These are phyloP conservation scores for Drosophila pseudotakahashii DNA, from an alignment of 2,888 invertebrate genomes.

Conservation along the genomic window DNA sequence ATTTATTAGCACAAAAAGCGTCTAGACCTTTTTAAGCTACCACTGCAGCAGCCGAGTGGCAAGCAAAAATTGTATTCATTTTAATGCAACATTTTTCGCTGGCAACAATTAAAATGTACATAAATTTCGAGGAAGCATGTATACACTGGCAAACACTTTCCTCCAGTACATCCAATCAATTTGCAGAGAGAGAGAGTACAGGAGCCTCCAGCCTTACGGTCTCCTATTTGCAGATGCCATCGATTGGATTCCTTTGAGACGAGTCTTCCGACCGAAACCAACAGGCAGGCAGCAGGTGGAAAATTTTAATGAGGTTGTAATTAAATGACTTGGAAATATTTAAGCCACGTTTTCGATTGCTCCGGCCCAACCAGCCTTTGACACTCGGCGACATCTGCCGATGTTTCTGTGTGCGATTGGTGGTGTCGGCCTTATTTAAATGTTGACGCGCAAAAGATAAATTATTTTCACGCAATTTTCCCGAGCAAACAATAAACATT, in stretches of 20 bases:
- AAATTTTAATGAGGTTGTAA: slow-evolving; percentile 77
- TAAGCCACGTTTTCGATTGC: slow-evolving; percentile 65
- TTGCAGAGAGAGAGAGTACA: not conserved
- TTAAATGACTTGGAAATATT: slow-evolving; percentile 79
- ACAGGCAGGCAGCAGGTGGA: slow-evolving; percentile 58
- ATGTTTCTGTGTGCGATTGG: not conserved
- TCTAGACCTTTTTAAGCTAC: slow-evolving; percentile 78
- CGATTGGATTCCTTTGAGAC: slow-evolving; percentile 29
- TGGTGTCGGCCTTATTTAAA: slow-evolving; percentile 51
- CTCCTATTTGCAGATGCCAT: slow-evolving; percentile 29
- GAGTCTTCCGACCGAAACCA: slow-evolving; percentile 2
- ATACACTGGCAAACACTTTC: not conserved
- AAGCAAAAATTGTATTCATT: slow-evolving; percentile 58
- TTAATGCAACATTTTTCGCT: slow-evolving; percentile 68
- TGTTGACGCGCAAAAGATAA: slow-evolving; percentile 72
- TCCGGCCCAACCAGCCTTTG: slow-evolving; percentile 47
- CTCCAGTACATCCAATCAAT: not conserved
- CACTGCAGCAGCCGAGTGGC: slow-evolving; percentile 28
- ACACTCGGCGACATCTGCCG: slow-evolving; percentile 54
- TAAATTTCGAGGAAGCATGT: slow-evolving; percentile 63
- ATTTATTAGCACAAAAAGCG: slow-evolving; percentile 79
- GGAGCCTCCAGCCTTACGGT: slow-evolving; percentile 3
- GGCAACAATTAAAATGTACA: slow-evolving; percentile 77
- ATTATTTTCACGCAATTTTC: slow-evolving; percentile 77
- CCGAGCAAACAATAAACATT: slow-evolving; percentile 71